Evolutionary conservation across 2,888 invertebrate genomes (phyloP), one percentile per base, ranked within the genome.

Genomic region (Calameuta idolon): DNA sequence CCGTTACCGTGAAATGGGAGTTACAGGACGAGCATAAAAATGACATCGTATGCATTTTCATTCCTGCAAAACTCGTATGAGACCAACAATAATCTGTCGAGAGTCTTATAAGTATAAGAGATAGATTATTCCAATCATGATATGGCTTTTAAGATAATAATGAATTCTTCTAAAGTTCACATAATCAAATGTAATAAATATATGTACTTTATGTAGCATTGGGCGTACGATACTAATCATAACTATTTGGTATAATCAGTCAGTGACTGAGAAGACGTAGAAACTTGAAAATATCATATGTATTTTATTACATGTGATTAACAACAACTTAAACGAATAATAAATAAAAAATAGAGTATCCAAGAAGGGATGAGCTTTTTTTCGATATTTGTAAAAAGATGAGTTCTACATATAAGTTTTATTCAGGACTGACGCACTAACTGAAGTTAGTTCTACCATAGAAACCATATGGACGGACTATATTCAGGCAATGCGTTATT

Each of bases 1-100:
- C 92, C 30, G 95, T 96, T 0, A 93, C 94, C 11, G 95, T 96
- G 2, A 96, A 95, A 89, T 96, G 96, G 95, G 95, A 96, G 89
- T 92, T 97, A 34, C 92, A 94, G 88, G 93, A 94, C 88, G 93
- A 94, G 78, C 92, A 93, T 3, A 92, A 90, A 0, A 93, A 94
- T 69, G 94, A 95, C 85, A 93, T 96, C 40, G 92, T 95, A 77
- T 97, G 96, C 88, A 90, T 95, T 31, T 81, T 94, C 80, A 95
- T 97, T 85, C 95, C 95, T 12, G 94, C 95, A 11, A 95, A 93
- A 91, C 94, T 96, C 79, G 91, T 92, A 86, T 93, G 90, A 91
- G 77, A 69, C 31, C 23, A 55, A 55, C 9, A 23, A 9, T 9
- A 55, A 55, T 55, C 9, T 9, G 9, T 9, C 55, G 9, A 55